Conservation (phyloP, 2,888 invertebrate species). For the Conops quadrifasciatus region DNA sequence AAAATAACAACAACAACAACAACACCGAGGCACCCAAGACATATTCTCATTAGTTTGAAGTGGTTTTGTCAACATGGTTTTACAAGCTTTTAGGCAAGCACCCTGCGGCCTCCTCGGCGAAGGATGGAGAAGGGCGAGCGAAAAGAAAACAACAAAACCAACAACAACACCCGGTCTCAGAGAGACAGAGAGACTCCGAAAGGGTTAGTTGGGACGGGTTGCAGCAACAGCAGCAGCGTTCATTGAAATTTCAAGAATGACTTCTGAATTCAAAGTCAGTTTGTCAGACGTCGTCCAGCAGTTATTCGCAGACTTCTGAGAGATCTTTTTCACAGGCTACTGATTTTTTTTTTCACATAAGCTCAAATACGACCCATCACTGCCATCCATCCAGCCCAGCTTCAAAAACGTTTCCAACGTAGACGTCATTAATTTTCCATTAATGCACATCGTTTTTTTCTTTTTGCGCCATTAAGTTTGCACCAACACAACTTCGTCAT, state of each 20-base stretch:
- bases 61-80: constrained; percentile 53
- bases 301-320: constrained; percentile 45
- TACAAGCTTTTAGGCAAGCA: background rate
- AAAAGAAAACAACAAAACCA: background rate
- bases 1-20: constrained; percentile 4
- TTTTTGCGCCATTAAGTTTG: constrained; percentile 29
- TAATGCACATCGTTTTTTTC: constrained; percentile 38
- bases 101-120: background rate
- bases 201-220: no score
- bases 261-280: constrained; percentile 34
- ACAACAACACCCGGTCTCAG: background rate
- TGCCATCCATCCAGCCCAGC: constrained; percentile 2
- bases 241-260: constrained; percentile 12
- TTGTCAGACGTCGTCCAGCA: constrained; percentile 38
- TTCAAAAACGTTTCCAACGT: constrained; percentile 38
- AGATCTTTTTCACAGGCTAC: constrained; percentile 47
- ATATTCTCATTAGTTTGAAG: constrained; percentile 59
- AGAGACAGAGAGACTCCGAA: no score
- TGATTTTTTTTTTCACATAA: constrained; percentile 51
- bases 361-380: background rate
- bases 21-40: constrained; percentile 16
- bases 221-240: no score
- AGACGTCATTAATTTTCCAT: constrained; percentile 44
- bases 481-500: constrained; percentile 3
- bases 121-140: background rate